A percentile compares a stretch with the other conserved stretches of the same genome.
phyloP scores from a whole-genome alignment of 1,140 invertebrate species.

The Drosophila hydei region DNA sequence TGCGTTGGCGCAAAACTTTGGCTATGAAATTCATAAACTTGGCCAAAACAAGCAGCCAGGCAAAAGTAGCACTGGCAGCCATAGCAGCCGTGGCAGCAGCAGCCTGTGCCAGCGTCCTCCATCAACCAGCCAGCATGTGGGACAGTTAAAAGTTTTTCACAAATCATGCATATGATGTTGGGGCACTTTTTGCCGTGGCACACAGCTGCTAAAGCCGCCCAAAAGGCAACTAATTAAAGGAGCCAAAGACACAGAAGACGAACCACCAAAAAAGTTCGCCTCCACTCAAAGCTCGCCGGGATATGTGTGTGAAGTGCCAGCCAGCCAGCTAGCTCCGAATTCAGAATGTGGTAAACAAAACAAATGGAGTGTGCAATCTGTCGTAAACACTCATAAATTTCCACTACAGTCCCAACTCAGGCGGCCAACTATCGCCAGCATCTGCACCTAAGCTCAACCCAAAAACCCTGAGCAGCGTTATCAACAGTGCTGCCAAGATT shows the following conservation, averaged over 20 bases:
- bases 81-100: neutral
- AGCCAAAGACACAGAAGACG: slow-evolving; percentile 8
- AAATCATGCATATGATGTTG: slow-evolving; percentile 80
- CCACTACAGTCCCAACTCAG: slow-evolving; percentile 35
- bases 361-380: slow-evolving; percentile 82
- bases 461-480: neutral
- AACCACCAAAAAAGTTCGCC: slow-evolving; percentile 27
- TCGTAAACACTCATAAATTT: slow-evolving; percentile 80
- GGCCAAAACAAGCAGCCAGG: slow-evolving; percentile 63
- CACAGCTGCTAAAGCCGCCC: slow-evolving; percentile 40
- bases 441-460: neutral
- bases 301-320: slow-evolving; percentile 70
- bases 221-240: slow-evolving; percentile 48
- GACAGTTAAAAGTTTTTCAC: slow-evolving; percentile 69
- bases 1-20: slow-evolving; percentile 70
- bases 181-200: slow-evolving; percentile 51
- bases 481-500: neutral
- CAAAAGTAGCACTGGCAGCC: neutral
- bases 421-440: slow-evolving; percentile 55
- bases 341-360: slow-evolving; percentile 74
- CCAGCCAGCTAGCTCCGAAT: neutral
- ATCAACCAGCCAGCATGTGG: neutral
- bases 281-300: slow-evolving; percentile 41
- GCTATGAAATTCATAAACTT: slow-evolving; percentile 82
- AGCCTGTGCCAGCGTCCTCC: neutral